Evolutionary conservation across 2,797 vertebrate species (phyloP), one percentile per base, ranked within the genome.

Genomic region (Microtus obscurus): DNA sequence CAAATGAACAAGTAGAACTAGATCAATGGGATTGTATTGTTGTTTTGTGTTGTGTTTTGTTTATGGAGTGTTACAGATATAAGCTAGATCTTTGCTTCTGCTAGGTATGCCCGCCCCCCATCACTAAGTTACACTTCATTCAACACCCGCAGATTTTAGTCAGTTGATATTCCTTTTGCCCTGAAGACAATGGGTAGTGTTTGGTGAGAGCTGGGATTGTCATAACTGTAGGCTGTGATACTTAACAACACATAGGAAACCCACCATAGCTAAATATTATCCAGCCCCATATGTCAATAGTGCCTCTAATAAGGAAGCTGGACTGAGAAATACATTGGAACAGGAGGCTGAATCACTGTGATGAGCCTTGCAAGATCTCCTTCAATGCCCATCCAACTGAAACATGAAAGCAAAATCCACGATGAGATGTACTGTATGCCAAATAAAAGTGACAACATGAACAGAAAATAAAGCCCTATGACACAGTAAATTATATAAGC

Each of bases 231-330:
- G 16, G 31, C 1, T 65, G 29, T 82, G 43, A 11, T 67, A 37
- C 61, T 83, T 27, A 82, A 53, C 37, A 19, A 0, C 2, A 17
- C 13, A 67, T 10, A 19, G n/a, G 37, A 45, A 31, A 2, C 2
- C 1, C 29, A 34, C 13, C 3, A 8, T 21, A 53, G 10, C 17
- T 74, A 67, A 93, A 37, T 29, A 40, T 11, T 29, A 34, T 65
- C 10, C 4, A 71, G 45, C 4, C 4, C 9, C 1, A 61, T n/a
- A 40, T 12, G 13, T 86, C 67, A 87, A 19, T 48, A 8, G 17
- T 27, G 9, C 6, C n/a, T 27, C 6, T 14, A 1, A 12, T 19
- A 51, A n/a, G 13, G 17, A 61, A 61, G 0, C 8, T 40, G 25
- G 19, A 61, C 34, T 27, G n/a, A 53, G 53, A 76, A 56, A 53